Evolutionary conservation across 1,140 invertebrate genomes (phyloP).

Genomic region (Cheumatopsyche charites): DNA sequence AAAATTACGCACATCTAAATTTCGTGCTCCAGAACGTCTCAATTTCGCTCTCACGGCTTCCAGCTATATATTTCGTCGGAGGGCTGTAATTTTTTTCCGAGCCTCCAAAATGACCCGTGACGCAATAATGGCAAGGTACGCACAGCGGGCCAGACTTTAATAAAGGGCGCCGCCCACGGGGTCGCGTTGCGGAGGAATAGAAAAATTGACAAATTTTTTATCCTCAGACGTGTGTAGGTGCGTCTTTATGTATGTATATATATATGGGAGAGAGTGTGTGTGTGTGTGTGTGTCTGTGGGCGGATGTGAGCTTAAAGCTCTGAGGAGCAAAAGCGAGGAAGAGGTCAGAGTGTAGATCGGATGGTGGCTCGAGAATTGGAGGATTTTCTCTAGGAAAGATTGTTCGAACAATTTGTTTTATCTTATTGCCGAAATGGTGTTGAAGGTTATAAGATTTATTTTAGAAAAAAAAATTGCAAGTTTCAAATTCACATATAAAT

Average conservation of each 20-base stretch:
- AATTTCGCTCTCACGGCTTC: too few relatives aligned
- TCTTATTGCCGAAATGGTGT: neutral
- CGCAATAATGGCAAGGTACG: conserved; percentile 13
- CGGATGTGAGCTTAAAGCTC: too few relatives aligned
- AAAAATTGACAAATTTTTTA: conserved; percentile 23
- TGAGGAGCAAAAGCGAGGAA: too few relatives aligned
- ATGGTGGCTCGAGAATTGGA: too few relatives aligned
- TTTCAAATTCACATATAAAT: too few relatives aligned
- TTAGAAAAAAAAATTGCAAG: conserved; percentile 24
- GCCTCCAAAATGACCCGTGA: conserved; percentile 3
- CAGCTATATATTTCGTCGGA: neutral
- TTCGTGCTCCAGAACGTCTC: too few relatives aligned
- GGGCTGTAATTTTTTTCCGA: neutral
- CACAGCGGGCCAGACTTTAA: conserved; percentile 6
- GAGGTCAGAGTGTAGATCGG: too few relatives aligned
- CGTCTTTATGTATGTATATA: too few relatives aligned
- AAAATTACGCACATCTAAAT: too few relatives aligned
- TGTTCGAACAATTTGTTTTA: conserved; percentile 29
- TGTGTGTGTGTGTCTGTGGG: too few relatives aligned
- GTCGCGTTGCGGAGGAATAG: neutral
- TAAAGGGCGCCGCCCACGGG: conserved; percentile 1
- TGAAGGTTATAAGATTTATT: neutral
- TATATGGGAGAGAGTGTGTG: too few relatives aligned
- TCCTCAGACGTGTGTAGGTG: neutral
- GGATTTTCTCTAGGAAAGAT: conserved; percentile 16